Percentiles rank a stretch among this genome's conserved stretches.
phyloP scores from a whole-genome alignment of 2,113 vertebrate species.

The Mystacornis crossleyi region DNA sequence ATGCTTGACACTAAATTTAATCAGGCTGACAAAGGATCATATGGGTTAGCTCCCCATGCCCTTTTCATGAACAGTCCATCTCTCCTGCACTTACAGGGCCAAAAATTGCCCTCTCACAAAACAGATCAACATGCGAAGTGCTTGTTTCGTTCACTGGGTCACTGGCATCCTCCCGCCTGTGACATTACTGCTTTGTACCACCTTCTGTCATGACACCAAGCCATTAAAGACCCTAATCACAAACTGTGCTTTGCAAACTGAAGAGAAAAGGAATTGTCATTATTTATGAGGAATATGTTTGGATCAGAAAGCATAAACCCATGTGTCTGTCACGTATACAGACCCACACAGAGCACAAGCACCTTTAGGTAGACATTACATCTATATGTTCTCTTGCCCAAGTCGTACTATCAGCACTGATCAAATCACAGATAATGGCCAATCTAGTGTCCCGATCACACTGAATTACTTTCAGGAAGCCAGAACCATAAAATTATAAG shows the following conservation, averaged over 20 bases:
- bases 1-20: constrained; percentile 17
- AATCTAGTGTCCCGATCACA: background rate
- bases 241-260: background rate
- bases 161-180: background rate
- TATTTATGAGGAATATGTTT: background rate
- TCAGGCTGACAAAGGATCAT: constrained; percentile 47
- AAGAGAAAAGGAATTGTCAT: background rate
- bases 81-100: constrained; percentile 8
- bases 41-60: background rate
- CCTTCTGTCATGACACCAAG: background rate
- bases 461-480: background rate
- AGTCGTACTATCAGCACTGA: background rate
- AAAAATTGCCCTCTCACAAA: background rate
- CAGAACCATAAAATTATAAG: background rate
- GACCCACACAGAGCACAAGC: background rate
- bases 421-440: background rate
- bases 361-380: background rate
- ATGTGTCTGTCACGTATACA: background rate
- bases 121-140: background rate
- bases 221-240: background rate
- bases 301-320: background rate
- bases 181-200: background rate
- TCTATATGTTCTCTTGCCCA: background rate
- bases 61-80: background rate
- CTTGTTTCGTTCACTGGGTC: constrained; percentile 35